Evolutionary conservation across 64 coral and sea anemone species (phyloP), one percentile per base, ranked within the genome.

Genomic region (Pachyseris speciosa): DNA sequence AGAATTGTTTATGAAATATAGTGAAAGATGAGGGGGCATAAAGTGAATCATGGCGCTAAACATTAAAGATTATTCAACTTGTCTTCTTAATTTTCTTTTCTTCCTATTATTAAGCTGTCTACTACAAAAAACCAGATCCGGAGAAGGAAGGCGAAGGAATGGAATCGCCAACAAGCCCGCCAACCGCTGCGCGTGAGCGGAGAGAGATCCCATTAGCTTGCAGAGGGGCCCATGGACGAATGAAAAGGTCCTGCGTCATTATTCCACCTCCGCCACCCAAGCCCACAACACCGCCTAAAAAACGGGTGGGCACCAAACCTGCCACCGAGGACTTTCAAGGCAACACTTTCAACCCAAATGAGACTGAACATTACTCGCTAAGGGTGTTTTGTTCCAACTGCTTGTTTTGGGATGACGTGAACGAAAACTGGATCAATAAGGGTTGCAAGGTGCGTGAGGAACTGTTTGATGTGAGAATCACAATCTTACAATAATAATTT

Each of bases 231-330:
- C 15, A 36, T 22, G 61, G 48, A 0, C 77, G 95, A 55, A 89
- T 88, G 45, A 96, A 89, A 25, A 55, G 95, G 24, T 96, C 95
- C 7, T 96, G 95, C 65, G 95, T 96, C 8, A 85, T 96, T 17
- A 96, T 96, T 27, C 95, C 95, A 3, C 49, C 95, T n/a, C 95
- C 95, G 1, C 95, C 95, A 44, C 86, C 91, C 1, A 89, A 77
- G 19, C 95, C 91, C 0, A 77, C 91, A 6, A 96, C 95, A 13
- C 31, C 72, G 0, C 39, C 90, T 5, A 34, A 31, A 15, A 22
- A 19, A 9, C 33, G 40, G 42, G 59, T 26, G 7, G 86, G 94
- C 24, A 89, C 67, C 12, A 45, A 39, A 31, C 37, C 90, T 36
- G 15, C 86, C 3, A 90, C 89, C 42, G 71, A 64, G 33, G 95